phyloP scores from a whole-genome alignment of 1,140 invertebrate genomes.

The Drosophila funebris region DNA sequence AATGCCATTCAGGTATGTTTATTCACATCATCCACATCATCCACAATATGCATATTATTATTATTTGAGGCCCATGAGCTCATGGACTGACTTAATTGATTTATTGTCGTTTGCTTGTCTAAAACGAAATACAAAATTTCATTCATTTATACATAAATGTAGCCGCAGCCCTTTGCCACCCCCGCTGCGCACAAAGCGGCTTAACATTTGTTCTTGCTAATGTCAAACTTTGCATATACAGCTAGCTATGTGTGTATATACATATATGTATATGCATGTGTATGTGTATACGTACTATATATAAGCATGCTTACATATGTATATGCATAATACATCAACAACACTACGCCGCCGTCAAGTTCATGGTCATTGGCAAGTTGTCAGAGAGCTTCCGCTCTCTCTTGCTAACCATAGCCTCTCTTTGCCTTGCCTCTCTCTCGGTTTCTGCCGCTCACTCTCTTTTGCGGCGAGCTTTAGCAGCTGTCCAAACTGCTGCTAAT shows the following conservation, averaged over 20 bases:
- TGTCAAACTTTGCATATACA: conserved; percentile 2
- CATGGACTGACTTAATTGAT: conserved; percentile 33
- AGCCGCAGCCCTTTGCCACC: conserved; percentile 22
- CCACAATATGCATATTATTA: background rate
- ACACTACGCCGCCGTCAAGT: conserved; percentile 56
- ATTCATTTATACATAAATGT: conserved; percentile 53
- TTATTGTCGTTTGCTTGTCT: conserved; percentile 12
- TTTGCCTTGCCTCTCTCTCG: conserved; percentile 1
- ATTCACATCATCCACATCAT: background rate
- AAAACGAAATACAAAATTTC: conserved; percentile 25
- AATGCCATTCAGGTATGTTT: conserved; percentile 87
- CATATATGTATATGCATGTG: conserved; percentile 11
- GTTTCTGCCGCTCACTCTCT: background rate
- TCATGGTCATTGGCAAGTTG: conserved; percentile 59
- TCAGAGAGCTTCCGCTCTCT: conserved; percentile 44
- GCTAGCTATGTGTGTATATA: conserved; percentile 26
- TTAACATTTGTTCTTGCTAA: conserved; percentile 8
- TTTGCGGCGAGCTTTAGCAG: conserved; percentile 11
- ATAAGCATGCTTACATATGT: too few species aligned
- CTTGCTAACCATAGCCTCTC: conserved; percentile 25
- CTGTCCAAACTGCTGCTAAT: conserved; percentile 48
- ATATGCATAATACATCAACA: conserved; percentile 23
- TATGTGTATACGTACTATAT: conserved; percentile 14
- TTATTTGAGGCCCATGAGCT: conserved; percentile 15
- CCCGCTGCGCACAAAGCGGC: conserved; percentile 7